Percentiles rank a stretch among this genome's conserved stretches.
Conservation (phyloP, 2,797 vertebrate genomes). For the Phrynocephalus vlangalii region DNA sequence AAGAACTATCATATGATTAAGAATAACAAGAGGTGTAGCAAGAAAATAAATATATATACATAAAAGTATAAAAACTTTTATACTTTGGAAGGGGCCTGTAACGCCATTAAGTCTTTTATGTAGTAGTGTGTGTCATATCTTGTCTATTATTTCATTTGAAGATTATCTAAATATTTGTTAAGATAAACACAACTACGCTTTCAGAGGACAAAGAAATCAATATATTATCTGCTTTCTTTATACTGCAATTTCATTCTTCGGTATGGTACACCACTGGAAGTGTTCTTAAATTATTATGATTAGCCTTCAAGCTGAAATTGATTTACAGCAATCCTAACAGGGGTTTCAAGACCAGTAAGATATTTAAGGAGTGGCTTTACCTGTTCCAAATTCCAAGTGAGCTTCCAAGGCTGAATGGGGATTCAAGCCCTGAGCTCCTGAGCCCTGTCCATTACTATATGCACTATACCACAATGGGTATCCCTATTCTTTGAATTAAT, state of each 20-base stretch:
- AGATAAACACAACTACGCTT: slow-evolving; percentile 10
- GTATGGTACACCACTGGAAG: background rate
- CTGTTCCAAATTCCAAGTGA: too few relatives aligned
- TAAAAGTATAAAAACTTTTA: background rate
- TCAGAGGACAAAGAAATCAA: background rate
- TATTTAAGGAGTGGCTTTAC: too few relatives aligned
- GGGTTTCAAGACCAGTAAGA: too few relatives aligned
- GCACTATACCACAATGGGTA: too few relatives aligned
- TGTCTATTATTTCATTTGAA: slow-evolving; percentile 51
- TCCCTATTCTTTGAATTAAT: slow-evolving; percentile 1
- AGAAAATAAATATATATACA: background rate
- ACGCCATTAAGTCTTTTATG: background rate
- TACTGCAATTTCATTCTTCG: background rate
- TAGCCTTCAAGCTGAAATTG: too few relatives aligned
- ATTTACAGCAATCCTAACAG: too few relatives aligned
- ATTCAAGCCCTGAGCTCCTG: too few relatives aligned
- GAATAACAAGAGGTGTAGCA: background rate
- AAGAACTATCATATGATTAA: background rate
- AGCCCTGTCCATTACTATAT: too few relatives aligned
- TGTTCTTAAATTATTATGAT: background rate
- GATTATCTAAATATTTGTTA: slow-evolving; percentile 24
- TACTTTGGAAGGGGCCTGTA: too few relatives aligned
- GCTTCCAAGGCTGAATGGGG: too few relatives aligned
- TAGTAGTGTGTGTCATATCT: slow-evolving; percentile 33
- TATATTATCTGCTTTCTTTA: background rate